Evolutionary conservation across 2,888 invertebrate genomes (phyloP), one percentile per base, ranked within the genome.

Genomic region (Rhagophthalmus giganteus): DNA sequence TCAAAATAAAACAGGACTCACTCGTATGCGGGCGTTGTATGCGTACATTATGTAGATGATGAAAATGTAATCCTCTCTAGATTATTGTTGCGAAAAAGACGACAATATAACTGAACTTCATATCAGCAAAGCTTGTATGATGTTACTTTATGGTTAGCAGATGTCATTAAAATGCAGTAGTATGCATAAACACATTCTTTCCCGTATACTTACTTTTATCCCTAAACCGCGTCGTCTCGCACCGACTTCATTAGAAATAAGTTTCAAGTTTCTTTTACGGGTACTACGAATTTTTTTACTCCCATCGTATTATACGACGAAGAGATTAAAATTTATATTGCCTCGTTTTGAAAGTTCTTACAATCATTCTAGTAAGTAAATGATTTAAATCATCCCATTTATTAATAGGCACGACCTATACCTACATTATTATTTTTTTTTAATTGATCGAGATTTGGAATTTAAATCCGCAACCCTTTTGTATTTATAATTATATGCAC

Each of bases 41-140:
- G 63, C 64, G 61, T 65, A 65, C 63, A 68, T 68, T 68, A 68
- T 67, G 67, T 60, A 68, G 67, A 68, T 68, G 69, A 68, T 67
- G 66, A 68, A 66, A 67, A 67, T 61, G 65, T 68, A 69, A 69
- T 69, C 69, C 67, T 66, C 65, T 66, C 65, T 60, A 66, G 68
- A 69, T 69, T 68, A 69, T 69, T 69, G 68, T 66, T 56, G 62
- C 55, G 61, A 57, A 57, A 58, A 59, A 61, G 60, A 58, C 42
- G 58, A 58, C 64, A 58, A 62, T 63, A 59, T 58, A 61, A 59
- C 58, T 56, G 57, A 61, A 62, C 54, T 62, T 63, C 63, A 63
- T 63, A 63, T 63, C 64, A 62, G 57, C 57, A 63, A 60, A 62
- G 63, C 62, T 64, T 57, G 61, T 61, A 63, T 64, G 63, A 62